Evolutionary conservation across 1,140 invertebrate genomes (phyloP).

Genomic region (Pomacea maculata): DNA sequence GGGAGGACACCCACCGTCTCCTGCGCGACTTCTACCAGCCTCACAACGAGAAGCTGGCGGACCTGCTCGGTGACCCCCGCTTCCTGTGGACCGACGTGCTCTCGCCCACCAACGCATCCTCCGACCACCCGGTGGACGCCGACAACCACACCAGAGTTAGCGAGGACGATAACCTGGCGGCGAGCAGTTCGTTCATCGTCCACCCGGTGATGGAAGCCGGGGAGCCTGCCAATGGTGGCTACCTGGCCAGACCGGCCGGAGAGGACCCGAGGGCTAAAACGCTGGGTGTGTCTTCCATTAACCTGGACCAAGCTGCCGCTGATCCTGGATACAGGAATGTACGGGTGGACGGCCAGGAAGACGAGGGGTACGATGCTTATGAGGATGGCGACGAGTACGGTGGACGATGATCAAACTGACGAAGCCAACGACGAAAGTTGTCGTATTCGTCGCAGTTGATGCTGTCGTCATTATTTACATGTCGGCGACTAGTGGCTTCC

Average conservation of each 20-base stretch:
- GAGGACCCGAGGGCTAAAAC: neutral
- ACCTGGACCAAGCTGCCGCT: no score
- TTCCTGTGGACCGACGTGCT: constrained; percentile 28
- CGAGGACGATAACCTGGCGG: neutral
- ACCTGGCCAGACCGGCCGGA: neutral
- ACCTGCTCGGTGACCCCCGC: constrained; percentile 25
- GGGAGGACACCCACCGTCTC: constrained; percentile 24
- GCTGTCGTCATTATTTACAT: no score
- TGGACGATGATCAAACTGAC: neutral
- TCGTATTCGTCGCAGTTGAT: no score
- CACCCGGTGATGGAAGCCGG: neutral
- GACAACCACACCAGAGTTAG: neutral
- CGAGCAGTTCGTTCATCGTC: neutral
- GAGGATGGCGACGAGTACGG: neutral
- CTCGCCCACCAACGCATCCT: neutral
- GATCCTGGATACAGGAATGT: no score
- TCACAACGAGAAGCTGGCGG: constrained; percentile 31
- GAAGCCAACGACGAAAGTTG: neutral
- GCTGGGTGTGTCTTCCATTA: no score
- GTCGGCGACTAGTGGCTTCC: no score
- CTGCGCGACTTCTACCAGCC: constrained; percentile 34
- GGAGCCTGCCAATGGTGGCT: neutral
- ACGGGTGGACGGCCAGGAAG: no score
- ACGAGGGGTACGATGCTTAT: no score
- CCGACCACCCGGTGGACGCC: neutral